Conservation (phyloP, 2,888 invertebrate species). For the Rhingia rostrata region DNA sequence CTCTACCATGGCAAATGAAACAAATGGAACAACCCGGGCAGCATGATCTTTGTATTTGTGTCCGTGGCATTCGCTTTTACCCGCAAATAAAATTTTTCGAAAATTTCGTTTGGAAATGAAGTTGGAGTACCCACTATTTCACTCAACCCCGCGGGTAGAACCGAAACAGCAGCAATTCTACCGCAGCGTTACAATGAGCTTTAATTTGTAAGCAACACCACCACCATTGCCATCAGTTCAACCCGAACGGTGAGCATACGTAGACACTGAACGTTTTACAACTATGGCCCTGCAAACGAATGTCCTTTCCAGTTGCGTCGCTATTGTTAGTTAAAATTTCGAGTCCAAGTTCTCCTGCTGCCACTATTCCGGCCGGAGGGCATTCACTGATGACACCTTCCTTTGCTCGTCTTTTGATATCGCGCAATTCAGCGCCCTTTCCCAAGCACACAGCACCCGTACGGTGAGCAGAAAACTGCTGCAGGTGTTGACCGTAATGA, state of each 20-base stretch:
- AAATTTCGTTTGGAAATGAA: slow-evolving; percentile 22
- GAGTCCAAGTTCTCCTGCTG: slow-evolving; percentile 27
- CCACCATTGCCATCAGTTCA: slow-evolving; percentile 4
- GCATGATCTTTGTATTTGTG: slow-evolving; percentile 47
- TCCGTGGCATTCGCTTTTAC: slow-evolving; percentile 32
- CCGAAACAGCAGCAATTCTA: slow-evolving; percentile 12
- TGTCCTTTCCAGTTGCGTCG: slow-evolving; percentile 27
- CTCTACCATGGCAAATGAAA: slow-evolving; percentile 16
- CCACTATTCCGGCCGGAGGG: slow-evolving; percentile 26
- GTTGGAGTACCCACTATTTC: neutral
- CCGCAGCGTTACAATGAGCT: slow-evolving; percentile 47
- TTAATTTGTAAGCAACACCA: slow-evolving; percentile 61
- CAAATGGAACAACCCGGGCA: slow-evolving; percentile 11
- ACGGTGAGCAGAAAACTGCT: slow-evolving; percentile 49
- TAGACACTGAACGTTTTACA: slow-evolving; percentile 24
- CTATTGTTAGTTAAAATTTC: slow-evolving; percentile 52
- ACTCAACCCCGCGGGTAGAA: slow-evolving; percentile 3
- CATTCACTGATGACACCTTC: slow-evolving; percentile 65
- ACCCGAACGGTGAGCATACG: slow-evolving; percentile 27
- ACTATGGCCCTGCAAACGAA: slow-evolving; percentile 26
- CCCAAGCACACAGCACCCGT: slow-evolving; percentile 4
- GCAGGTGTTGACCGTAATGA: slow-evolving; percentile 72
- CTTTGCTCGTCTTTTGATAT: slow-evolving; percentile 46
- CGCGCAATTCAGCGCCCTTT: slow-evolving; percentile 12
- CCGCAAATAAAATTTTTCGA: slow-evolving; percentile 58